Base-by-base conservation (phyloP, 2,113 vertebrate species). In the Campylomormyrus numenius region DNA sequence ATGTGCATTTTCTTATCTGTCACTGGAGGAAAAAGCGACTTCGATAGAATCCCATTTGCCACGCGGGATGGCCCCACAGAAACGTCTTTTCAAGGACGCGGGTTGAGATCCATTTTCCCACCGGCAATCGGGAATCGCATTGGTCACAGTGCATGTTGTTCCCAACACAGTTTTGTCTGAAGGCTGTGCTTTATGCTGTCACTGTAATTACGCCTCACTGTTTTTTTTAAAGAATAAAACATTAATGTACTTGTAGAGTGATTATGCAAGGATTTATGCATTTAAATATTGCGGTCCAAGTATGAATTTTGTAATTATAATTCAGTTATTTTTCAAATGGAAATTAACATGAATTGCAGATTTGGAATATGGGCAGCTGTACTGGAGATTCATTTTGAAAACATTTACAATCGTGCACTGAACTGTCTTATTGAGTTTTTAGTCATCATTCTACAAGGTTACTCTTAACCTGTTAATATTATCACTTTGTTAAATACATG, bases 81-180 rank as follows among this genome's bases (percentile, higher is more conserved):
- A 24, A n/a, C 87, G 48, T 88, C 53, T 88, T 66, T 88, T 88
- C 87, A 88, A 88, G 87, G 87, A 66, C 87, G 8, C 21, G 3
- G 56, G 11, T 17, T 46, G 56, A 58, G 87, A 88, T 66, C 39
- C 56, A 39, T 53, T 31, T 35, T 27, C 86, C 86, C 52, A 39
- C 17, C 10, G 21, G 56, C 35, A 62, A 24, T 24, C 19, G 87
- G 19, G 56, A 66, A 88, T 88, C 87, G 10, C 19, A n/a, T 88
- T 88, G 87, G 87, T 88, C 87, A 88, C 87, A 46, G 87, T 66
- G 48, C 87, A 45, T 42, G 39, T 45, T 88, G 87, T 88, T 88
- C 39, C 35, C 46, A 39, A 8, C 19, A 21, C 53, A 19, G 35
- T 17, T 62, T 45, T 62, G 19, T 88, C 53, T 46, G 7, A 21